These are phyloP conservation scores for Craseonycteris thonglongyai DNA, from an alignment of 2,113 vertebrate species.

Conservation along the genomic window DNA sequence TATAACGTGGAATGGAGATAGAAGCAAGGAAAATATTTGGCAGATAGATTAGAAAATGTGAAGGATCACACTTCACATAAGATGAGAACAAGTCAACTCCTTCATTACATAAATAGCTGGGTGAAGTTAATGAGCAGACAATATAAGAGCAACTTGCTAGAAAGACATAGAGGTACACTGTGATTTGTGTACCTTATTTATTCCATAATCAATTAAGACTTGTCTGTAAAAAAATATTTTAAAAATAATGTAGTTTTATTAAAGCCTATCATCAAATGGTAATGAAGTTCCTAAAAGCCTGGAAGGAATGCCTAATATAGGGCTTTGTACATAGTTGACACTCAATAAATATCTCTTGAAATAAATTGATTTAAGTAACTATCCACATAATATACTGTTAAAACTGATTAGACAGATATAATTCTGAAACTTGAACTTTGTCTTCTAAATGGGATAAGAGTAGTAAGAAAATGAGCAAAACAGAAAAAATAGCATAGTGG, in stretches of 20 bases:
- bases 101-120: neutral
- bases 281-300: neutral
- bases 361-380: neutral
- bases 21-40: neutral
- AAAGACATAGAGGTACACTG: neutral
- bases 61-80: neutral
- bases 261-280: neutral
- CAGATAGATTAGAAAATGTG: neutral
- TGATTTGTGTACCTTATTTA: neutral
- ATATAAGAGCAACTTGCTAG: neutral
- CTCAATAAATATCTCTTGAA: neutral
- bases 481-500: neutral
- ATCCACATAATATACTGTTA: neutral
- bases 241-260: neutral
- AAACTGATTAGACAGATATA: neutral
- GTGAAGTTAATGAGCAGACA: neutral
- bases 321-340: neutral
- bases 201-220: neutral
- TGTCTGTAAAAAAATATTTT: neutral
- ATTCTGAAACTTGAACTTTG: neutral
- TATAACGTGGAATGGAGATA: neutral
- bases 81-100: neutral
- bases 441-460: neutral
- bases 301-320: neutral
- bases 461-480: neutral